Evolutionary conservation across 2,797 vertebrate genomes (phyloP), one percentile per base, ranked within the genome.

Genomic region (Ambastaia sidthimunki): DNA sequence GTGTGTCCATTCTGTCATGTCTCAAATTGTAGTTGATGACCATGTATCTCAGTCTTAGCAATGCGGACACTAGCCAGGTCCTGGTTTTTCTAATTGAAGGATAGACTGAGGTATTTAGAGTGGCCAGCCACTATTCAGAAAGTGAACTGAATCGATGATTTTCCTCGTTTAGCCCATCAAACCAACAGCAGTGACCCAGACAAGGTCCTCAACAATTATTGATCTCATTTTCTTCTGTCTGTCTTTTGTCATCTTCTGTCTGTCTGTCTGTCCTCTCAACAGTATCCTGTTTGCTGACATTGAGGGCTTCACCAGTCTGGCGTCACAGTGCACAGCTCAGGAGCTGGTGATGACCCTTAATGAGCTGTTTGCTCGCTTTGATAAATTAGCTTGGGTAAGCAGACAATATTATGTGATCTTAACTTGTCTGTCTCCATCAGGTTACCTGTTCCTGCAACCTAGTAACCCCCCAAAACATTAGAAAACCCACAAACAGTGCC

Each of bases 231-330:
- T 62, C 41, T 66, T 44, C 37, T 73, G 37, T 84, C 63, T 23
- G 60, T 69, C 25, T 73, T 70, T 60, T 60, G 55, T 59, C 25
- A 7, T 60, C 25, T 28, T 60, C 59, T 16, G 25, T 60, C 23
- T 65, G 21, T 1, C 7, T 69, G 67, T 16, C 37, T 65, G 21
- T 31, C 52, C 21, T 25, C 52, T 62, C 21, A 7, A 68, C 90
- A 94, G 93, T 89, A 94, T 94, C 71, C 89, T 94, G 83, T 94
- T 94, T 83, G 94, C 93, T 0, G 94, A 94, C 90, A 94, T 94
- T 4, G 94, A 94, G 83, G 93, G 94, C 71, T 94, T 94, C 89
- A 94, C 93, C 82, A 94, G 94, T 86, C 87, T 94, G 90, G 93
- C 93, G 0, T 94, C 94, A 13, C 94, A 94, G 89, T 94, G 93